phyloP scores from a whole-genome alignment of 2,888 invertebrate genomes.

The Thelaira solivaga region DNA sequence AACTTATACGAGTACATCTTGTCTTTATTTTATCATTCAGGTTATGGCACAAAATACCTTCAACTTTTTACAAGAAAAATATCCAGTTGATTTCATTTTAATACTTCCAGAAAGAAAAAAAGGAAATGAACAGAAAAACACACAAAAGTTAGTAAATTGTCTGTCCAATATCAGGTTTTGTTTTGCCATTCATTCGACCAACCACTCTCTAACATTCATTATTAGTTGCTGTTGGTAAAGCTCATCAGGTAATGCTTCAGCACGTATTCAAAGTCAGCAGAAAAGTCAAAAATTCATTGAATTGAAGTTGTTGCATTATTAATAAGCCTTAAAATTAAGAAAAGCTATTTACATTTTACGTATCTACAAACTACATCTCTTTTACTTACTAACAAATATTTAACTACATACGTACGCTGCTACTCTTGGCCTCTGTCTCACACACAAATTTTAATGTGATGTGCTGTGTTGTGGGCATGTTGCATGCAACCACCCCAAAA shows the following conservation, averaged over 20 bases:
- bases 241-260: slow-evolving; percentile 62
- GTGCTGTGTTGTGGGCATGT: slow-evolving; percentile 3
- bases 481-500: slow-evolving; percentile 22
- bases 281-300: slow-evolving; percentile 63
- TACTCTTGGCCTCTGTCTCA: background rate
- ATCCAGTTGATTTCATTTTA: background rate
- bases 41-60: background rate
- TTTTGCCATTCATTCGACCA: slow-evolving; percentile 9
- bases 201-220: background rate
- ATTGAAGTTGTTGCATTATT: slow-evolving; percentile 62
- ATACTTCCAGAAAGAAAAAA: too few species aligned
- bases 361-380: slow-evolving; percentile 26
- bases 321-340: slow-evolving; percentile 62
- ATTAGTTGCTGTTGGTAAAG: slow-evolving; percentile 17
- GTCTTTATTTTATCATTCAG: background rate
- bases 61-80: background rate
- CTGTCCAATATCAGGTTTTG: background rate
- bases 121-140: too few species aligned
- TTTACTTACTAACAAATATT: background rate
- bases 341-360: slow-evolving; percentile 56
- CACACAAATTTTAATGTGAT: background rate
- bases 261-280: slow-evolving; percentile 62
- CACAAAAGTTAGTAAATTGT: background rate
- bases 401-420: background rate
- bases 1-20: background rate